Evolutionary conservation across 2,797 vertebrate species (phyloP), one percentile per base, ranked within the genome.

Genomic region (Neosalanx taihuensis): DNA sequence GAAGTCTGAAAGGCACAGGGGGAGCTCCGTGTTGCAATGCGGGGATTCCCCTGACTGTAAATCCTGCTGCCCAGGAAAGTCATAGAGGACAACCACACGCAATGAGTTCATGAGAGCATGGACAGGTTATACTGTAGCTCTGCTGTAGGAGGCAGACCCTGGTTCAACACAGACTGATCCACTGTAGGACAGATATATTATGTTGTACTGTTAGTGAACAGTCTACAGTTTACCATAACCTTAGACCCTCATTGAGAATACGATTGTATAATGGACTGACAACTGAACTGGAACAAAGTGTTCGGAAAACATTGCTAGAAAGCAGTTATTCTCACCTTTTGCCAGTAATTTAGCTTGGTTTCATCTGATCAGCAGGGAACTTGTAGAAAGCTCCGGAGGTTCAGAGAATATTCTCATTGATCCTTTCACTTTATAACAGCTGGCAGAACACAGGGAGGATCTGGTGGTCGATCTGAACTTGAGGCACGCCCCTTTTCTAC

Each of bases 351-450:
- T 17, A 56, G 5, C 51, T 56, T 17, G 17, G 51, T 56, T 56
- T 56, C 51, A 56, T 72, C 61, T 31, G 71, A 33, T 57, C 18
- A 17, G 10, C n/a, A 72, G 31, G 69, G 35, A 0, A 17, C 10
- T 72, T 71, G 59, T 37, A 65, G 49, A 71, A 75, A 57, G 70
- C 10, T 74, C 10, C 64, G 63, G 1, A 17, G 51, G 53, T 18
- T 72, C 17, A 9, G 51, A 75, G 33, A 74, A 53, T 66, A 37
- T 56, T 65, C 15, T 80, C 89, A 88, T 90, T 82, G 58, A 85
- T 59, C 64, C 37, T 71, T 73, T 72, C 35, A 56, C 63, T 72
- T 83, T 56, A 26, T 29, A 31, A 6, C 3, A 51, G n/a, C 29
- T 29, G 46, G 17, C 9, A 5, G 64, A 13, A 13, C 33, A 63